Evolutionary conservation across 2,797 vertebrate species (phyloP).

Genomic region (Argentina silus): DNA sequence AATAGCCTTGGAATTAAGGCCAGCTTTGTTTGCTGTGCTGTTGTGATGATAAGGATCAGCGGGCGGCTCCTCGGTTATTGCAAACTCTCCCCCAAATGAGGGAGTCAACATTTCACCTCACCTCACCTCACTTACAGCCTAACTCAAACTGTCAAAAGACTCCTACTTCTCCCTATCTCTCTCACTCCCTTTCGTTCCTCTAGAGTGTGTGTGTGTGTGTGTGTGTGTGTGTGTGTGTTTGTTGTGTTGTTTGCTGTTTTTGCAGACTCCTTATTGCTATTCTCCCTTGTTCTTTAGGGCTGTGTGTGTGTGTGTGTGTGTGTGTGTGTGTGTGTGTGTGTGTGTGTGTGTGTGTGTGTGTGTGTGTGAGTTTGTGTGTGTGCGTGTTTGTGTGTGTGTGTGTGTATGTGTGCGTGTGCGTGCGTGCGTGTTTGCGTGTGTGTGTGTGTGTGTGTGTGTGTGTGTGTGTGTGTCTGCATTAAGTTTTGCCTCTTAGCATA

Average conservation of each 20-base stretch:
- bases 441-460: neutral
- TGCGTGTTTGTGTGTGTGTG: constrained; percentile 36
- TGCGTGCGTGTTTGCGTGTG: neutral
- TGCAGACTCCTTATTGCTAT: constrained; percentile 50
- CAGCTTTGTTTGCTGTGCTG: neutral
- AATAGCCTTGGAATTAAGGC: neutral
- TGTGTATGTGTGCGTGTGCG: too few relatives aligned
- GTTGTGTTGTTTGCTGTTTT: neutral
- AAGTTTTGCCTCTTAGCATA: constrained; percentile 72
- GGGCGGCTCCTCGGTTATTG: too few relatives aligned
- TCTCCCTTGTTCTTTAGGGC: constrained; percentile 41
- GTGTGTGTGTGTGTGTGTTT: neutral
- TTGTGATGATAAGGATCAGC: too few relatives aligned
- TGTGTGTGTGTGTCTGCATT: constrained; percentile 54
- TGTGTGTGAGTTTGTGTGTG: neutral
- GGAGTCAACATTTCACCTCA: neutral
- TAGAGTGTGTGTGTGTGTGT: neutral
- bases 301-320: neutral
- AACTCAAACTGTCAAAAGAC: neutral
- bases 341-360: neutral
- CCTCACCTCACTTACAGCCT: neutral
- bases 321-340: neutral
- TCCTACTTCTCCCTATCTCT: neutral
- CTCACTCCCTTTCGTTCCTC: neutral
- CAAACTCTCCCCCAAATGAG: too few relatives aligned